Percentiles rank a stretch among this genome's conserved stretches.
Evolutionary conservation across 2,797 vertebrate genomes (phyloP).

Genomic region (Scomberomorus guttatus): DNA sequence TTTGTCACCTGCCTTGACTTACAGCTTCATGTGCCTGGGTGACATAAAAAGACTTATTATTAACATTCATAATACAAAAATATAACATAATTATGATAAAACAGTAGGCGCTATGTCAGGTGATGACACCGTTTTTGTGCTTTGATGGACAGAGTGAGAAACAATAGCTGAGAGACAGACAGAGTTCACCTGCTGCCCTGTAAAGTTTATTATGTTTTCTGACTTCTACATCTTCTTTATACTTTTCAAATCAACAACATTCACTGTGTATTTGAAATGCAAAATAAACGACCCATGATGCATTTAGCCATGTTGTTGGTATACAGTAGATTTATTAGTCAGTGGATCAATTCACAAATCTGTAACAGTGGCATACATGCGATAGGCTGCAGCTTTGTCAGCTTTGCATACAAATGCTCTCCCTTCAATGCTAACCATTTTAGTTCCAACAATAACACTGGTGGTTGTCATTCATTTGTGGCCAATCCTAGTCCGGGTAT

Average conservation of each 20-base stretch:
- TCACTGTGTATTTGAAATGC: constrained; percentile 1
- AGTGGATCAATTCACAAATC: constrained; percentile 46
- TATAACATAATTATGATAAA: background rate
- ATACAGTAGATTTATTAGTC: constrained; percentile 30
- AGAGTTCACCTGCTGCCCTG: constrained; percentile 3
- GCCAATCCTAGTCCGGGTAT: constrained; percentile 46
- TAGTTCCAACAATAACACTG: background rate
- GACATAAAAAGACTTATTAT: constrained; percentile 18
- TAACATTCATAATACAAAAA: background rate
- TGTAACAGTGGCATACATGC: constrained; percentile 34
- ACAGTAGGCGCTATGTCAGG: constrained; percentile 11
- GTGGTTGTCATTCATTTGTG: constrained; percentile 62
- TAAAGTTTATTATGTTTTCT: constrained; percentile 37
- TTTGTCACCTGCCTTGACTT: constrained; percentile 35
- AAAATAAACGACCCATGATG: background rate
- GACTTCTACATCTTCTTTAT: constrained; percentile 1
- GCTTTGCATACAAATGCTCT: constrained; percentile 45
- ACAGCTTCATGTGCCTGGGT: constrained; percentile 48
- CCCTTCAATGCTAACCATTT: constrained; percentile 21
- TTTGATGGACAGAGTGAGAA: constrained; percentile 29
- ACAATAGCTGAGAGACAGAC: background rate
- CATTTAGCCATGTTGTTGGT: constrained; percentile 1
- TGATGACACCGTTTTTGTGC: constrained; percentile 8
- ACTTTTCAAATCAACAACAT: background rate
- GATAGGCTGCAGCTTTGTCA: constrained; percentile 37